These are phyloP conservation scores for Dendroctonus valens DNA, from an alignment of 1,140 invertebrate genomes.

Conservation along the genomic window DNA sequence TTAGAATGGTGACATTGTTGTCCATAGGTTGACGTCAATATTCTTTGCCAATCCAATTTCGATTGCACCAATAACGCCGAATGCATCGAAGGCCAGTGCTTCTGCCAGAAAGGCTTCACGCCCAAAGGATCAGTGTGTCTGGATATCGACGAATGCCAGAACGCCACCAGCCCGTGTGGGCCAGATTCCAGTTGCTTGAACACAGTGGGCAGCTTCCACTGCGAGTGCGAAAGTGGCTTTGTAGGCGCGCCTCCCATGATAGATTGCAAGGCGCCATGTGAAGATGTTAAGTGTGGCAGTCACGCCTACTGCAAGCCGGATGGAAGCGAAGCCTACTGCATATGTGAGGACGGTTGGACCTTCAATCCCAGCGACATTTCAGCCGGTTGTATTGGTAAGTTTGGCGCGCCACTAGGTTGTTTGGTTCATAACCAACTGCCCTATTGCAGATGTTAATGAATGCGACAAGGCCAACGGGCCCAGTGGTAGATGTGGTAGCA, in stretches of 20 bases:
- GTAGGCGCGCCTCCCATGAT: conserved; percentile 77
- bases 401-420: background rate
- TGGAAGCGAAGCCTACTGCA: conserved; percentile 85
- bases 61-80: conserved; percentile 91
- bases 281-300: conserved; percentile 83
- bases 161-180: conserved; percentile 69
- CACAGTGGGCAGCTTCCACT: conserved; percentile 78
- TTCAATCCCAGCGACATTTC: conserved; percentile 85
- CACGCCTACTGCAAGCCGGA: conserved; percentile 89
- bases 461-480: conserved; percentile 77
- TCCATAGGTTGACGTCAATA: conserved; percentile 75
- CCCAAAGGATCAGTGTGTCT: conserved; percentile 74
- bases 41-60: conserved; percentile 83
- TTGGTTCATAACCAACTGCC: background rate
- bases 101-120: conserved; percentile 85
- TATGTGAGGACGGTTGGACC: conserved; percentile 91
- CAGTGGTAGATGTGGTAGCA: conserved; percentile 77
- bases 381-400: conserved; percentile 77
- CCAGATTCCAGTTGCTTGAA: conserved; percentile 80
- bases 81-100: conserved; percentile 85
- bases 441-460: conserved; percentile 80
- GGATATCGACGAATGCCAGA: conserved; percentile 82
- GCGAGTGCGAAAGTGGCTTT: conserved; percentile 84
- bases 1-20: too few species aligned
- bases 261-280: conserved; percentile 85